phyloP scores from a whole-genome alignment of 2,797 vertebrate species.

The Myotis findleyi region DNA sequence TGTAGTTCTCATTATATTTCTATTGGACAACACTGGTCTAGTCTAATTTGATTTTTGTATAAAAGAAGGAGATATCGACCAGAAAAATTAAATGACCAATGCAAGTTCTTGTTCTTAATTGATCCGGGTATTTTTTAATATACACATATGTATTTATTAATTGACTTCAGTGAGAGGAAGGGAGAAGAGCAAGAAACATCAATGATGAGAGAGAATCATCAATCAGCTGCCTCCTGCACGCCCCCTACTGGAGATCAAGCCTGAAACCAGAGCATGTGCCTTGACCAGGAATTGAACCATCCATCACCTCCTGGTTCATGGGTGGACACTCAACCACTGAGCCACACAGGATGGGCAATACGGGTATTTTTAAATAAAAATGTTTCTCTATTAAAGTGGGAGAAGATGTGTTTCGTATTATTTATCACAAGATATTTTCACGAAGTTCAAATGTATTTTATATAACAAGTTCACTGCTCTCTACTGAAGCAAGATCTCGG shows the following conservation, averaged over 20 bases:
- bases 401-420: background rate
- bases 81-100: background rate
- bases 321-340: no score
- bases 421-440: constrained; percentile 26
- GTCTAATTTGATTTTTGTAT: background rate
- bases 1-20: background rate
- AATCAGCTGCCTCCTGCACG: no score
- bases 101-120: background rate
- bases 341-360: background rate
- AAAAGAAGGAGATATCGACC: background rate
- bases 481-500: background rate
- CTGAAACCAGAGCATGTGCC: no score
- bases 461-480: background rate
- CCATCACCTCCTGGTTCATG: no score
- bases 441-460: constrained; percentile 30
- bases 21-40: background rate
- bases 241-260: no score
- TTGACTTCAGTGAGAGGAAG: no score
- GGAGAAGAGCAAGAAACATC: no score
- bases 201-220: no score
- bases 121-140: background rate
- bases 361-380: background rate
- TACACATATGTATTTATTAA: no score
- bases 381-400: background rate
- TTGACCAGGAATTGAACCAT: no score